Conservation (phyloP, 2,113 vertebrate species). For the Charadrius vociferus region DNA sequence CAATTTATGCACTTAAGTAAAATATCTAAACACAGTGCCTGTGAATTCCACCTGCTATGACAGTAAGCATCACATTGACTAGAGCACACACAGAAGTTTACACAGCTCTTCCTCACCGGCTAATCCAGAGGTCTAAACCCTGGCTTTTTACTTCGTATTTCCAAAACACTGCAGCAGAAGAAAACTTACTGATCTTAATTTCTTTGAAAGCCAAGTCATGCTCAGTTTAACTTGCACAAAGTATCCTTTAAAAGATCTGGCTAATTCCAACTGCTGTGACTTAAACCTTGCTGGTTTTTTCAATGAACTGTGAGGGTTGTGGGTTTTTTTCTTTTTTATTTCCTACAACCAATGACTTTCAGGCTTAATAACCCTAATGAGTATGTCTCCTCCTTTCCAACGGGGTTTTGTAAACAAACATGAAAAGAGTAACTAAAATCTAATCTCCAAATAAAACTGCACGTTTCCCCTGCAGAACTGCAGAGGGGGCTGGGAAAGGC, state of each 20-base stretch:
- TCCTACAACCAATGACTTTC: not conserved
- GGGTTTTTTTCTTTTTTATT: fast-evolving
- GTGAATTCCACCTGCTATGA: not conserved
- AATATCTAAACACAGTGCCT: not conserved
- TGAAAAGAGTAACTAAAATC: constrained; percentile 3
- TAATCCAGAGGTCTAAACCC: not conserved
- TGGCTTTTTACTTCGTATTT: not conserved
- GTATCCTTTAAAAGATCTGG: not conserved
- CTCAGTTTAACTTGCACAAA: not conserved
- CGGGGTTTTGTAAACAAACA: constrained; percentile 2
- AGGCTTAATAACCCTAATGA: not conserved
- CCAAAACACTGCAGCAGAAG: not conserved
- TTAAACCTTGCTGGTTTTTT: not conserved
- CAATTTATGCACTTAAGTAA: not conserved
- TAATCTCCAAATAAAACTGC: not conserved
- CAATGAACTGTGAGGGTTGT: not conserved
- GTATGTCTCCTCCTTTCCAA: not conserved
- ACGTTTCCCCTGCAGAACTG: not conserved
- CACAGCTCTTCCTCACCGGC: not conserved
- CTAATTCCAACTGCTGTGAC: not conserved
- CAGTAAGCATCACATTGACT: not conserved
- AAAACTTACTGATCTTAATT: not conserved
- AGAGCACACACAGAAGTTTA: not conserved
- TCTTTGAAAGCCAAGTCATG: not conserved
- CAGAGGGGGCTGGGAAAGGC: constrained; percentile 2